Conservation (phyloP, 2,797 vertebrate genomes). For the Sebastes cheni region DNA sequence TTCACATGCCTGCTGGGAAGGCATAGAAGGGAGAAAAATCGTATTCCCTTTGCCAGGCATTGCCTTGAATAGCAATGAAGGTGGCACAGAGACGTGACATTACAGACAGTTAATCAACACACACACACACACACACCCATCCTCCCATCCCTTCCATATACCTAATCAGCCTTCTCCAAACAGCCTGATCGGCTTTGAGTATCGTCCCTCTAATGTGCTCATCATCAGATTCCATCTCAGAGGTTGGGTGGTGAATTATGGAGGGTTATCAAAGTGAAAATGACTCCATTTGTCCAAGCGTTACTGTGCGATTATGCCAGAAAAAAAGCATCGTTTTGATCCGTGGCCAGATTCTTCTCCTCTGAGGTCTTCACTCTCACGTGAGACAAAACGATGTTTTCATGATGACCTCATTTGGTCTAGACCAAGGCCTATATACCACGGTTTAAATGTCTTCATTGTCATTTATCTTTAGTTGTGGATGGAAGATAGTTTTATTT, state of each 20-base stretch:
- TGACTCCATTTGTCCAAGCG: slow-evolving; percentile 36
- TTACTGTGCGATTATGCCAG: neutral
- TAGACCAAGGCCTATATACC: neutral
- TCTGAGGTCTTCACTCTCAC: neutral
- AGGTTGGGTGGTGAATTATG: slow-evolving; percentile 40
- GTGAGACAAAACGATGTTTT: neutral
- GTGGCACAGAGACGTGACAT: slow-evolving; percentile 27
- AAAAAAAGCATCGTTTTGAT: slow-evolving; percentile 6
- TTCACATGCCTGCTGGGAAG: slow-evolving; percentile 19
- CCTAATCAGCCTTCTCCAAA: slow-evolving; percentile 25
- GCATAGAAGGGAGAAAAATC: slow-evolving; percentile 31
- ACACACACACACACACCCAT: neutral
- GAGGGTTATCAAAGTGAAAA: slow-evolving; percentile 45
- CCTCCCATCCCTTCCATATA: neutral
- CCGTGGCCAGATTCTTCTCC: neutral
- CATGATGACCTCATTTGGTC: neutral
- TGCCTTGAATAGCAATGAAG: slow-evolving; percentile 62
- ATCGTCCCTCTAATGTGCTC: neutral
- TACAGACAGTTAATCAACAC: slow-evolving; percentile 28
- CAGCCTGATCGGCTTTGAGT: slow-evolving; percentile 1
- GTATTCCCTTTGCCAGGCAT: slow-evolving; percentile 36
- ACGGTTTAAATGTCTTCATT: neutral
- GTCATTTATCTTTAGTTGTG: neutral
- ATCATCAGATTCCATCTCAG: slow-evolving; percentile 14
- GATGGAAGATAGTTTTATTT: neutral